These are phyloP conservation scores for Manis javanica DNA, from an alignment of 2,797 vertebrate genomes.

Conservation along the genomic window DNA sequence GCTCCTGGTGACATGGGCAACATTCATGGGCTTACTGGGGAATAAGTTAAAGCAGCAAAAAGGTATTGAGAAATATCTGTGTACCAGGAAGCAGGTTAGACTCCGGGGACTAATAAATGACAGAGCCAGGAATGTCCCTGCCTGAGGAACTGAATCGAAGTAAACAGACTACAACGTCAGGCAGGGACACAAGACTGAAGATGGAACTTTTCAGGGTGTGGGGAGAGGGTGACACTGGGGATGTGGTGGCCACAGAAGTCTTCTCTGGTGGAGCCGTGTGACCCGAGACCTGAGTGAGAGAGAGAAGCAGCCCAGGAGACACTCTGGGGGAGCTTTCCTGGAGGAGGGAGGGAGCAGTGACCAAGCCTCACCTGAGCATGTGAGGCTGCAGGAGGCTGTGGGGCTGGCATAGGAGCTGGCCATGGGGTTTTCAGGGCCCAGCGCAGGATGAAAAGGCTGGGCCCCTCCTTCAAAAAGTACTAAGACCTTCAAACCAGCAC, in stretches of 20 bases:
- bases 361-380: fast-evolving
- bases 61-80: neutral
- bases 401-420: neutral
- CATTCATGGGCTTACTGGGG: neutral
- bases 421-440: neutral
- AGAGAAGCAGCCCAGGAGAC: neutral
- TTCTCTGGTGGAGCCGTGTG: neutral
- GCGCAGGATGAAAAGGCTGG: neutral
- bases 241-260: neutral
- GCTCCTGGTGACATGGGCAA: neutral
- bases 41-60: neutral
- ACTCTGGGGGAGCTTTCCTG: neutral
- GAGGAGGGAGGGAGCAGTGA: no score
- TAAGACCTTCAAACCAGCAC: neutral
- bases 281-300: neutral
- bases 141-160: neutral
- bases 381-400: neutral
- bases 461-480: neutral
- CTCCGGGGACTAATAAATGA: neutral
- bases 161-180: neutral
- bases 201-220: neutral
- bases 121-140: neutral
- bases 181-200: neutral
- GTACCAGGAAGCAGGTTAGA: neutral
- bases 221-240: neutral